A percentile compares a stretch with the other conserved stretches of the same genome.
Conservation (phyloP, 1,140 invertebrate species). For the Lepidurus apus region DNA sequence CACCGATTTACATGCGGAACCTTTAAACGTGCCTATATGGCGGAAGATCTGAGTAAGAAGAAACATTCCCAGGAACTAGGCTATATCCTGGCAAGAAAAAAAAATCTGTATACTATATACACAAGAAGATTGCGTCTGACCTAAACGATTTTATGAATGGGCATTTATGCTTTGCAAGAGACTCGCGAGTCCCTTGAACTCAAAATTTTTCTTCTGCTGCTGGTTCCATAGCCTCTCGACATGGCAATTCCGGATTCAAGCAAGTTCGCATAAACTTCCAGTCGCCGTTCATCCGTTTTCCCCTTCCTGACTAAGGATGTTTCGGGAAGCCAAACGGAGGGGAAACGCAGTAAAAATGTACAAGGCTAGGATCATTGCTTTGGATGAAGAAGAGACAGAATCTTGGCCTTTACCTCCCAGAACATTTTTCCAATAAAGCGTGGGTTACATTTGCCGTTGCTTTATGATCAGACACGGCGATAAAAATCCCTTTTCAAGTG, state of each 20-base stretch:
- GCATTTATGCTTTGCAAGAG: neutral
- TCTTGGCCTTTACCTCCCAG: neutral
- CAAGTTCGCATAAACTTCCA: neutral
- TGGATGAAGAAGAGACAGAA: neutral
- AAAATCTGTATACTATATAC: neutral
- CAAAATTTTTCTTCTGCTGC: neutral
- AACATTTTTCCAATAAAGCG: conserved; percentile 7
- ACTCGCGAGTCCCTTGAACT: neutral
- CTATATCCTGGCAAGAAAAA: neutral
- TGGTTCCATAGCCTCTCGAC: neutral
- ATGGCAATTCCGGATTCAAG: neutral
- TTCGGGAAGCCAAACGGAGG: neutral
- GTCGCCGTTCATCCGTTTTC: neutral
- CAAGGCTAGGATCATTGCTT: neutral
- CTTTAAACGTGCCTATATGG: conserved; percentile 6
- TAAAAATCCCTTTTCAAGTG: neutral
- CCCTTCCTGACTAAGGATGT: neutral
- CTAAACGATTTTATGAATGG: neutral
- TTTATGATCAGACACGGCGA: conserved; percentile 12
- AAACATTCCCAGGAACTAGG: neutral
- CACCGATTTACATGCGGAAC: conserved; percentile 17
- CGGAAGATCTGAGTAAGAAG: neutral
- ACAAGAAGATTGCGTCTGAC: conserved; percentile 11
- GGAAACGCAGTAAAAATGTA: conserved; percentile 8
- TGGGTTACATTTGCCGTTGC: neutral